Percentiles rank a stretch among this genome's conserved stretches.
phyloP scores from a whole-genome alignment of 2,888 invertebrate genomes.

The Platycheirus albimanus region DNA sequence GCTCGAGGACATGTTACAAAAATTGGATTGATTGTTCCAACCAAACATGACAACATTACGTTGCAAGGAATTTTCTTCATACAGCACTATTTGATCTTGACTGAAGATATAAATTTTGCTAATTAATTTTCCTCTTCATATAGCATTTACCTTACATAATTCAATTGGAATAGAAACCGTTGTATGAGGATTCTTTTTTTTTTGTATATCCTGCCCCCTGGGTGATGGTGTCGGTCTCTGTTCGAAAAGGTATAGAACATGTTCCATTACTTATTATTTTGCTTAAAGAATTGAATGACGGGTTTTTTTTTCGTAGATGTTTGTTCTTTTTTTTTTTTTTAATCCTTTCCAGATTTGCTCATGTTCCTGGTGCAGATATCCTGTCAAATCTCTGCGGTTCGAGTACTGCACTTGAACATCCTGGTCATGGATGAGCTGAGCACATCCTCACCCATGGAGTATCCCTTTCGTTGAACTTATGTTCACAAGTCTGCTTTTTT shows the following conservation, averaged over 20 bases:
- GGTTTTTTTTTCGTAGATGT: background rate
- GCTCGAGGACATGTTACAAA: no score
- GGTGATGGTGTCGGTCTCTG: background rate
- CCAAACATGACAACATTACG: no score
- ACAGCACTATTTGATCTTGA: background rate
- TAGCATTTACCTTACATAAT: background rate
- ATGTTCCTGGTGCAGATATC: conserved; percentile 11
- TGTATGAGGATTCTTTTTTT: background rate
- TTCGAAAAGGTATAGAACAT: background rate
- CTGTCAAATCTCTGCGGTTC: conserved; percentile 27
- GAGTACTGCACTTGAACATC: conserved; percentile 15
- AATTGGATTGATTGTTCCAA: no score
- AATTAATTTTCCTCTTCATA: background rate
- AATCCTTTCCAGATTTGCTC: background rate
- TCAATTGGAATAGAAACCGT: background rate
- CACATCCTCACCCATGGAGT: background rate
- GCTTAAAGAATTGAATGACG: background rate
- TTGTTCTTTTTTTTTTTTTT: background rate
- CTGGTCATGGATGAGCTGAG: conserved; percentile 15
- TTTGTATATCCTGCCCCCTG: background rate
- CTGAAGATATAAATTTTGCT: background rate
- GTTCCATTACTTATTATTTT: conserved; percentile 8
- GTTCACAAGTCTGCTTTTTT: background rate
- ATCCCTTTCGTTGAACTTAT: conserved; percentile 4
- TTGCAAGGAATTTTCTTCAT: no score